A percentile compares a stretch with the other conserved stretches of the same genome.
Evolutionary conservation across 92 coral and sea anemone species (phyloP).

Genomic region (Phenganax stokvisi): DNA sequence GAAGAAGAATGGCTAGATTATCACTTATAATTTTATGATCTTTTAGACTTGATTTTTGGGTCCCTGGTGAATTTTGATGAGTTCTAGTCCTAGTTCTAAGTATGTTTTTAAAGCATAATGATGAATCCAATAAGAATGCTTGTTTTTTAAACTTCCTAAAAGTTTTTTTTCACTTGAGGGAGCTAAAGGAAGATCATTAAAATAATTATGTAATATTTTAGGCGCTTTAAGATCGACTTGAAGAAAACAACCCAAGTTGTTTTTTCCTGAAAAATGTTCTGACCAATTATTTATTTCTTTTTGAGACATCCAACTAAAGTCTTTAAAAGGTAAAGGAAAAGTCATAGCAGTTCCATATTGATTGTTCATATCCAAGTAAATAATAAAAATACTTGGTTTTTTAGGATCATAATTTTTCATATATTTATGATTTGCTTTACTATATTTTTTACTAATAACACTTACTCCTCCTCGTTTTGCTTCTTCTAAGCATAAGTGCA

Average conservation of each 20-base stretch:
- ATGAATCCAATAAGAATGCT: background rate
- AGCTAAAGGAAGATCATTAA: background rate
- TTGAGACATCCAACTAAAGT: background rate
- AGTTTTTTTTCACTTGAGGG: background rate
- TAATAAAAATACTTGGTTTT: background rate
- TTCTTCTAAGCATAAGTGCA: background rate
- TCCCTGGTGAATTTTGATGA: background rate
- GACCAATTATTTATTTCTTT: too few species aligned
- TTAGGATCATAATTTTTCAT: background rate
- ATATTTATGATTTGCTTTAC: slow-evolving; percentile 8
- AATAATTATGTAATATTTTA: background rate
- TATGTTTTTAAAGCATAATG: too few species aligned
- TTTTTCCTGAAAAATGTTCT: background rate
- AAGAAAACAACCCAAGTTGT: background rate
- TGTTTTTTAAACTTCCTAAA: background rate
- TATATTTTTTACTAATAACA: background rate
- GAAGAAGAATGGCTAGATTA: background rate
- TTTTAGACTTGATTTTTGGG: background rate
- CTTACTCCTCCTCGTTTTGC: background rate
- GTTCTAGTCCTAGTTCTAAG: background rate
- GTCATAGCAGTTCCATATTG: slow-evolving; percentile 21
- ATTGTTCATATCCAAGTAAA: slow-evolving; percentile 4
- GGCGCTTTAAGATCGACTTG: slow-evolving; percentile 32
- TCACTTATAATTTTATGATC: background rate
- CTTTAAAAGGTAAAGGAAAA: background rate